Evolutionary conservation across 2,888 invertebrate species (phyloP), one percentile per base, ranked within the genome.

Genomic region (Limnephilus rhombicus): DNA sequence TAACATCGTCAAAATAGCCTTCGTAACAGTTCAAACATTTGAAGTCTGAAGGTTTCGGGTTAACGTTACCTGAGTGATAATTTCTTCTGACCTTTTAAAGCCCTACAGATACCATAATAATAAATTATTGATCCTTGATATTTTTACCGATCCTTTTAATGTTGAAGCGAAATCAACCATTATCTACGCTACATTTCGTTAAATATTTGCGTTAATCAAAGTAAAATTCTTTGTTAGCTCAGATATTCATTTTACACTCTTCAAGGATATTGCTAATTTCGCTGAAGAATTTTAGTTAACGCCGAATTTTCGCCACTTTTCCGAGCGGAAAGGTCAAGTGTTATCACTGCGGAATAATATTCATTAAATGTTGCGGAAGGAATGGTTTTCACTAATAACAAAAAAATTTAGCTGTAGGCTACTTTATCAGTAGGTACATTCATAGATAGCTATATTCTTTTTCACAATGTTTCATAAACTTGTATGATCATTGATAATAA

Each of bases 311-410:
- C 13, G 88, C 80, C n/a, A 31, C 34, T 80, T 31, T 89, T 89
- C 80, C 80, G 80, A 89, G 37, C 68, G 31, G 37, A 89, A 89
- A 80, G 88, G 68, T 80, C 88, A 80, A 89, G 88, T 87, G 68
- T 87, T 87, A 87, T 87, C 87, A 31, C 37, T 87, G 34, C 68
- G 87, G 87, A 53, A 37, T 87, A 68, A 80, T 80, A 80, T 89
- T 89, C 88, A 80, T 89, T 89, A 89, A 80, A 89, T 80, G 80
- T 80, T 80, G 88, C 80, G 88, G 88, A 89, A 89, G 88, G 37
- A 89, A 89, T 89, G 80, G 88, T 89, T 89, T 80, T 89, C 88
- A 80, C 80, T 89, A 89, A 89, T 89, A 89, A 89, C 88, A 89
- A 68, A 89, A 89, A 89, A 89, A 31, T 31, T 31, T 53, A 49